Evolutionary conservation across 1,140 invertebrate genomes (phyloP), one percentile per base, ranked within the genome.

Genomic region (Listronotus oregonensis): DNA sequence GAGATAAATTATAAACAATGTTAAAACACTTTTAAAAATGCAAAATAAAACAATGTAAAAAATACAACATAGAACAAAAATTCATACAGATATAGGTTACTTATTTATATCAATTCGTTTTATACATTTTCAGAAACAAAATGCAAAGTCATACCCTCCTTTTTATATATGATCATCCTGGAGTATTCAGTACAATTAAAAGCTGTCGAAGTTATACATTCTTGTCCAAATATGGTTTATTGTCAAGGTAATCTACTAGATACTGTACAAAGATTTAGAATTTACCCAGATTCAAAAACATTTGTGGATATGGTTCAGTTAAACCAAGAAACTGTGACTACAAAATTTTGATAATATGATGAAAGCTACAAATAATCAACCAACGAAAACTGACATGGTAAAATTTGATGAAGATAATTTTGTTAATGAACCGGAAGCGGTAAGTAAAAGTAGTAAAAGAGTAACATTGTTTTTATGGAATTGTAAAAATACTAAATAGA

Each of bases 291-390:
- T 73, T 94, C 91, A 10, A 96, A 96, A 80, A 89, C 90, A 0
- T 95, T 95, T 76, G 93, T 96, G 14, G 93, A 95, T 75, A 87
- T 93, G 84, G 90, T 89, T 73, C 83, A 93, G 74, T 85, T 86
- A 70, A 74, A 81, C 27, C 68, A 83, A 0, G 82, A 86, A 64
- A 83, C 85, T 68, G 82, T 84, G 71, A 90, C 87, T 90, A 21
- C 64, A 71, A 2, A 79, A 84, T 43, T 91, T 92, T 65, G 72
- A 83, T 0, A 74, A 80, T 3, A 83, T 94, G 34, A 88, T 93
- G 83, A 79, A 83, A n/a, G 66, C 79, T 0, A 85, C 85, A 0
- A 77, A 83, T 7, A 71, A 82, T 6, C 76, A 82, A 31, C 89
- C 87, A 0, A 79, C 78, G 0, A 82, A 78, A n/a, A 74, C 80